A percentile compares a stretch with the other conserved stretches of the same genome.
Conservation (phyloP, 2,113 vertebrate genomes). For the Hippocampus comes region DNA sequence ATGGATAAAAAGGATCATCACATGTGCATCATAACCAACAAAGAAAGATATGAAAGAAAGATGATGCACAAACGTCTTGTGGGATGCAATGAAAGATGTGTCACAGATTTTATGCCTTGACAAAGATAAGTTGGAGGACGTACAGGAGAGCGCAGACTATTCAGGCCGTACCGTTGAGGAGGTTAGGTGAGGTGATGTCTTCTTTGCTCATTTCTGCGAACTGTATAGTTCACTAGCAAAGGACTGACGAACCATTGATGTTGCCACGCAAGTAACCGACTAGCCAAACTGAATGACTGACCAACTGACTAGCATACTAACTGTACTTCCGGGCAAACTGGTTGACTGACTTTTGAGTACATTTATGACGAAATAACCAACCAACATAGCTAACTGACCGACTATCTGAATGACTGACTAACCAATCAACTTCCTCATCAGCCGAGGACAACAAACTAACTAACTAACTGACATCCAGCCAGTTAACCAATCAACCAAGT, state of each 20-base stretch:
- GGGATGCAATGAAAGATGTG: not conserved
- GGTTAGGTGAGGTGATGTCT: not conserved
- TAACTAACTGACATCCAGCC: too few species aligned
- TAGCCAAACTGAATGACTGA: not conserved
- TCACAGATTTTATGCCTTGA: not conserved
- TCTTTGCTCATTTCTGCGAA: not conserved
- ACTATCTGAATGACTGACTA: too few species aligned
- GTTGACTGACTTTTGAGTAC: not conserved
- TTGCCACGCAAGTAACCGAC: not conserved
- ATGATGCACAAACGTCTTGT: conserved; percentile 7
- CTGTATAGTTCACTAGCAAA: not conserved
- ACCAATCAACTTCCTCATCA: too few species aligned
- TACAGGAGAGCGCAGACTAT: not conserved
- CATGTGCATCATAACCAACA: not conserved
- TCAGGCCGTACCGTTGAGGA: not conserved
- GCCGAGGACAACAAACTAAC: too few species aligned
- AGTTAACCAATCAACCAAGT: too few species aligned
- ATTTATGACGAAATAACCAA: not conserved
- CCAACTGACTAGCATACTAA: not conserved
- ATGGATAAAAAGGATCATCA: not conserved
- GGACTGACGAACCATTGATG: not conserved
- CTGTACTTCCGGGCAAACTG: not conserved
- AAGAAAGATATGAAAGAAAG: not conserved
- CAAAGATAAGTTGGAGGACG: not conserved
- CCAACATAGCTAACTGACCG: not conserved